Conservation (phyloP, 2,888 invertebrate genomes). For the Unio pictorum region DNA sequence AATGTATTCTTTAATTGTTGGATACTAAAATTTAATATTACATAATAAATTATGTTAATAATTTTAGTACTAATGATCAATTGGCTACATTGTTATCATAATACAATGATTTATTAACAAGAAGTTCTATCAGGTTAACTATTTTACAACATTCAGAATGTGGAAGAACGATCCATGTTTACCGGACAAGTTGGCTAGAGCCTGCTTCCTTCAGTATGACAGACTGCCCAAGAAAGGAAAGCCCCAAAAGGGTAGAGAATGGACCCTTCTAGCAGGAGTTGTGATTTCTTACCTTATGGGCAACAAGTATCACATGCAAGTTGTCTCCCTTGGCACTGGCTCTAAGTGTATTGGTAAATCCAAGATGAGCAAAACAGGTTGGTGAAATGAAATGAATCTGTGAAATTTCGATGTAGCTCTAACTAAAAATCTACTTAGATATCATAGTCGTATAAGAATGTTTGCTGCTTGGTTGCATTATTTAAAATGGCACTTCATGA, state of each 20-base stretch:
- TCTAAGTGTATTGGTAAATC: constrained; percentile 89
- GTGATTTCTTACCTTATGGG: constrained; percentile 68
- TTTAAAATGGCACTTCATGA: too few species aligned
- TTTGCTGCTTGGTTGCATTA: too few species aligned
- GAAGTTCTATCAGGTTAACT: neutral
- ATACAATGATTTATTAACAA: too few species aligned
- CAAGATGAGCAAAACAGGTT: constrained; percentile 52
- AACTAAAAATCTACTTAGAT: neutral
- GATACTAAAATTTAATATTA: too few species aligned
- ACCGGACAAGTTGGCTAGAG: constrained; percentile 34
- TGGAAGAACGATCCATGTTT: constrained; percentile 16
- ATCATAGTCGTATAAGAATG: too few species aligned
- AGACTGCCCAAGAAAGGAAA: constrained; percentile 80
- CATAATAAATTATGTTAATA: too few species aligned
- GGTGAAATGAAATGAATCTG: neutral
- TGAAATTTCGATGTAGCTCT: neutral
- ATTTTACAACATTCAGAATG: neutral
- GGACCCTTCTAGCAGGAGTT: constrained; percentile 88
- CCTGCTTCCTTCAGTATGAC: constrained; percentile 32
- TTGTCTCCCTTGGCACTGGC: constrained; percentile 90
- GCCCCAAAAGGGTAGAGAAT: constrained; percentile 80
- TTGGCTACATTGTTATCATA: too few species aligned
- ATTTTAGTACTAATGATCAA: too few species aligned
- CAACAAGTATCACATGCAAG: constrained; percentile 68
- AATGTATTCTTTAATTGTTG: too few species aligned